Evolutionary conservation across 2,113 vertebrate species (phyloP).

Genomic region (Atherinomorus stipes): DNA sequence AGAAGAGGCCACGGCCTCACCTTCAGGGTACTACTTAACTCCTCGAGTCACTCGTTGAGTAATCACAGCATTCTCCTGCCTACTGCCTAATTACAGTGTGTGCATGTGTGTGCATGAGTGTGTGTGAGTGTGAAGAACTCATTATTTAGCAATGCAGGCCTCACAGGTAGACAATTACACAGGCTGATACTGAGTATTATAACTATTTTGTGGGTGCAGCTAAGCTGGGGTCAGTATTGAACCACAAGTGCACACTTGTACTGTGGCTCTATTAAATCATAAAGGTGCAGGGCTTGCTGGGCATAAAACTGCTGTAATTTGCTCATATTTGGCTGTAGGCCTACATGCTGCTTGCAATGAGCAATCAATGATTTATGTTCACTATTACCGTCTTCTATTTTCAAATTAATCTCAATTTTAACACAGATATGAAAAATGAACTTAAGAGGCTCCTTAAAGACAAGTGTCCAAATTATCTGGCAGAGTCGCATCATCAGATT

Average conservation of each 20-base stretch:
- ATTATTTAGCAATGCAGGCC: constrained; percentile 74
- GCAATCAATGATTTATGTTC: not conserved
- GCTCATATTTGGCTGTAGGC: not conserved
- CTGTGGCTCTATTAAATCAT: not conserved
- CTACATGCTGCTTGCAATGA: not conserved
- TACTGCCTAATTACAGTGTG: constrained; percentile 73
- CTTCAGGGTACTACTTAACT: constrained; percentile 79
- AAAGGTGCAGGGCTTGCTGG: not conserved
- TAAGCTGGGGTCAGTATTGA: constrained; percentile 16
- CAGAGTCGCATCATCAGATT: not conserved
- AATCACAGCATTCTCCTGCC: constrained; percentile 80
- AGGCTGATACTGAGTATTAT: constrained; percentile 36
- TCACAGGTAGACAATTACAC: constrained; percentile 69
- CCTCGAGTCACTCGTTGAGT: constrained; percentile 74
- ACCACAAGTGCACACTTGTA: not conserved
- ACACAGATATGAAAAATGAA: not conserved
- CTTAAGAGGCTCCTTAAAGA: not conserved
- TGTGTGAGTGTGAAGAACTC: constrained; percentile 41
- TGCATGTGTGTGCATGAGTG: constrained; percentile 27
- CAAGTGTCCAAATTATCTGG: not conserved
- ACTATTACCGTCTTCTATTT: not conserved
- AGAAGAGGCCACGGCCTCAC: constrained; percentile 73
- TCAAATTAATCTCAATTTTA: not conserved
- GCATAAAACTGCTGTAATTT: not conserved
- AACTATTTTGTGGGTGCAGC: constrained; percentile 45